Percentiles rank a stretch among this genome's conserved stretches.
Evolutionary conservation across 2,888 invertebrate genomes (phyloP).

Genomic region (Chymomyza fuscimana): DNA sequence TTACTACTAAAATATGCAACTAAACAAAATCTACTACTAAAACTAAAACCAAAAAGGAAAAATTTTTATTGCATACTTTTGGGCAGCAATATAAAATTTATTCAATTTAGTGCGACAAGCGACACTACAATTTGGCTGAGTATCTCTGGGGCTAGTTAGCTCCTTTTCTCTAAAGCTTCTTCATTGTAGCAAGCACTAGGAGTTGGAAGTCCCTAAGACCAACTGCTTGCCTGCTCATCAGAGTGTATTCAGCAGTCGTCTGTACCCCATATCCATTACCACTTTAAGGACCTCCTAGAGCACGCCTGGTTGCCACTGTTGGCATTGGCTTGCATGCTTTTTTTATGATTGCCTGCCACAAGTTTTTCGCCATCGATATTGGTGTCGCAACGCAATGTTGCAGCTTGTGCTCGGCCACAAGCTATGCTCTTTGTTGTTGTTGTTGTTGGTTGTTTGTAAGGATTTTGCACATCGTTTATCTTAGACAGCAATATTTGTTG

Average conservation of each 20-base stretch:
- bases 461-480: slow-evolving; percentile 74
- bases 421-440: slow-evolving; percentile 28
- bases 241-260: slow-evolving; percentile 1
- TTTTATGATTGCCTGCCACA: slow-evolving; percentile 75
- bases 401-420: slow-evolving; percentile 56
- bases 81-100: no score
- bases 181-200: no score
- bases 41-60: no score
- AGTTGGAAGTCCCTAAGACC: no score
- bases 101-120: no score
- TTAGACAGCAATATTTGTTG: slow-evolving; percentile 52
- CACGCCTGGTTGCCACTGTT: slow-evolving; percentile 52
- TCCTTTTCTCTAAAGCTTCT: no score
- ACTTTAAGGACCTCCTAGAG: not conserved
- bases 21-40: no score
- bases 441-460: slow-evolving; percentile 49
- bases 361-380: slow-evolving; percentile 61
- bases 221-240: not conserved
- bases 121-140: no score
- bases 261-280: not conserved
- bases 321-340: slow-evolving; percentile 55
- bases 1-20: no score
- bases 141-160: no score
- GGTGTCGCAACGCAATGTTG: slow-evolving; percentile 40
- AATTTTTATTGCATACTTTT: no score